Conservation (phyloP, 2,797 vertebrate species). For the Sciurus vulgaris region DNA sequence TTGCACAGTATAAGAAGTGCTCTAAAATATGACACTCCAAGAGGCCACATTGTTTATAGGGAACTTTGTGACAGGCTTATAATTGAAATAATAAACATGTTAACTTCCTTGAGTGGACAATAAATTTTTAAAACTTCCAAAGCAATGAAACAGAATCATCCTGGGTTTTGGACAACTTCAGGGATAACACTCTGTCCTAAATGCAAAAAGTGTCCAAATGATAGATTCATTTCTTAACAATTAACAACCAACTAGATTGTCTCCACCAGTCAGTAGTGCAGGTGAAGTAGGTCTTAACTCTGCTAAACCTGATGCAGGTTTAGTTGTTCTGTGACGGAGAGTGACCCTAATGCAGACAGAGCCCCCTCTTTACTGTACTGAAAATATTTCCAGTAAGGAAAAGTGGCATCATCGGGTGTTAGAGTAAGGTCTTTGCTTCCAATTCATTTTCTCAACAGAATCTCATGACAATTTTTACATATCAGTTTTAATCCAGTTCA, state of each 20-base stretch:
- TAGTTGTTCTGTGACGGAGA: background rate
- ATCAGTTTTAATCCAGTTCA: conserved; percentile 8
- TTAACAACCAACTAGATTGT: conserved; percentile 26
- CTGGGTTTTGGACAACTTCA: conserved; percentile 16
- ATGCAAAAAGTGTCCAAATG: background rate
- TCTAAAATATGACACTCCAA: background rate
- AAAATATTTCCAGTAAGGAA: background rate
- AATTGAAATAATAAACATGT: conserved; percentile 26
- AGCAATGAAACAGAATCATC: conserved; percentile 14
- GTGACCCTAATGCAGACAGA: background rate
- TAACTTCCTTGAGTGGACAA: conserved; percentile 16
- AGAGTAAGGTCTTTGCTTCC: background rate
- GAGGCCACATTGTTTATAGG: conserved; percentile 1
- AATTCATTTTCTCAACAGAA: conserved; percentile 52
- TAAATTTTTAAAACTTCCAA: conserved; percentile 49
- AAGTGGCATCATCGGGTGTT: background rate
- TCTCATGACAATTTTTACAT: background rate
- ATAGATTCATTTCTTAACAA: background rate
- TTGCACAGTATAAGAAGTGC: background rate
- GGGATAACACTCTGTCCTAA: background rate
- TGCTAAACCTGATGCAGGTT: background rate
- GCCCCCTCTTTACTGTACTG: background rate
- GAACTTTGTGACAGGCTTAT: conserved; percentile 61
- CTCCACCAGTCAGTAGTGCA: background rate
- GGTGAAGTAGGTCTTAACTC: background rate